Percentiles rank a stretch among this genome's conserved stretches.
These are phyloP conservation scores for Carabus problematicus DNA, from an alignment of 2,888 invertebrate species.

Conservation along the genomic window DNA sequence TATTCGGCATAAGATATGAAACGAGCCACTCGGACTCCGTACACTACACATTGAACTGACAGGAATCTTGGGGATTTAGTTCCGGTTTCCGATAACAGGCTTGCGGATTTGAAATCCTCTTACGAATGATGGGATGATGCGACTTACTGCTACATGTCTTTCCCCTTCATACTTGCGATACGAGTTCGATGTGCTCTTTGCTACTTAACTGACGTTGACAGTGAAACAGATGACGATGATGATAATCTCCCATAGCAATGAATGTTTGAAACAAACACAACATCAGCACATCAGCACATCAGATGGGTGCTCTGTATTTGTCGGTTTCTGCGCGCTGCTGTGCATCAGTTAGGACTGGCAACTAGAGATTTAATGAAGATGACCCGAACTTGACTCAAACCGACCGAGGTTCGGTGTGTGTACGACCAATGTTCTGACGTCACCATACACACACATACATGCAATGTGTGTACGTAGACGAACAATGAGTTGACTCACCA, in stretches of 20 bases:
- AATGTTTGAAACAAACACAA: too few species aligned
- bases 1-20: neutral
- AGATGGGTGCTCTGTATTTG: too few species aligned
- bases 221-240: too few species aligned
- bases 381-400: conserved; percentile 27
- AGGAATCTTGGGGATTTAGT: conserved; percentile 36
- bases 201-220: too few species aligned
- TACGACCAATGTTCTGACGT: neutral
- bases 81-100: conserved; percentile 9
- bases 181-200: too few species aligned
- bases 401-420: neutral
- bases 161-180: too few species aligned
- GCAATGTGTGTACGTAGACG: too few species aligned
- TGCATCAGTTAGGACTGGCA: conserved; percentile 15
- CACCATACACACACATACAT: neutral
- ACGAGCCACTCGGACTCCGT: neutral
- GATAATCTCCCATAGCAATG: too few species aligned
- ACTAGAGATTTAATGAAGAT: conserved; percentile 21
- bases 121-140: neutral
- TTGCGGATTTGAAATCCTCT: conserved; percentile 37
- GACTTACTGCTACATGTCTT: too few species aligned
- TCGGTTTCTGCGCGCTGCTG: conserved; percentile 11
- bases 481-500: too few species aligned
- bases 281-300: too few species aligned
- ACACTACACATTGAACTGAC: too few species aligned